These are phyloP conservation scores for Campaea margaritaria DNA, from an alignment of 2,888 invertebrate species.

Conservation along the genomic window DNA sequence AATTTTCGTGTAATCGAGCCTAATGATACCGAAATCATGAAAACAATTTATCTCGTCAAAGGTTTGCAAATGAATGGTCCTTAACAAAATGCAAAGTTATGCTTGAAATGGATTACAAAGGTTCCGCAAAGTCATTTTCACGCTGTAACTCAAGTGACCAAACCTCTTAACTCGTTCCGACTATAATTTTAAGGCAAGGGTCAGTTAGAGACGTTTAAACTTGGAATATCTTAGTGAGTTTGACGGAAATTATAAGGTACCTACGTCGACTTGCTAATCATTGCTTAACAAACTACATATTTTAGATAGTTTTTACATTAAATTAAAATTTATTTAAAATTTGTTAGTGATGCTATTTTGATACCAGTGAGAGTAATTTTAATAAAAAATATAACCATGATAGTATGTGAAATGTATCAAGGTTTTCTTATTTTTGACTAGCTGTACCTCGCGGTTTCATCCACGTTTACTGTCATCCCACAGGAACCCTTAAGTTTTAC, in stretches of 20 bases:
- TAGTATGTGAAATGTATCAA: too few species aligned
- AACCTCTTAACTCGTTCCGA: constrained; percentile 21
- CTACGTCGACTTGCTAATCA: neutral
- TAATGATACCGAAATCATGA: constrained; percentile 23
- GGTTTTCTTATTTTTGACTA: too few species aligned
- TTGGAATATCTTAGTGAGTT: constrained; percentile 16
- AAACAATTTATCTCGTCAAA: constrained; percentile 19
- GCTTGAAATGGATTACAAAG: constrained; percentile 30
- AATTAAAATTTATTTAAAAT: too few species aligned
- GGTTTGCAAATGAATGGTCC: constrained; percentile 20
- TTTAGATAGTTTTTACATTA: neutral
- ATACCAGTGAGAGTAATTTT: too few species aligned
- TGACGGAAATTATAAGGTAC: constrained; percentile 5
- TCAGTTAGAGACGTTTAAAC: constrained; percentile 12
- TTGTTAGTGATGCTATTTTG: too few species aligned
- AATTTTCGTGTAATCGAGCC: constrained; percentile 20
- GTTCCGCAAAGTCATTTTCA: constrained; percentile 30
- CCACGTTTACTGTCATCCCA: too few species aligned
- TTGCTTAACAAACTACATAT: too few species aligned
- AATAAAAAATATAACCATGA: too few species aligned
- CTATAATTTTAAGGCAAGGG: constrained; percentile 27
- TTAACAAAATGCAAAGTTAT: constrained; percentile 26
- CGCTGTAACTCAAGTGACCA: constrained; percentile 27
- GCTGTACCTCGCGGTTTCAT: too few species aligned
- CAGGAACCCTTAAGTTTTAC: too few species aligned